These are phyloP conservation scores for Drosophila punjabiensis DNA, from an alignment of 1,140 invertebrate species.

Conservation along the genomic window DNA sequence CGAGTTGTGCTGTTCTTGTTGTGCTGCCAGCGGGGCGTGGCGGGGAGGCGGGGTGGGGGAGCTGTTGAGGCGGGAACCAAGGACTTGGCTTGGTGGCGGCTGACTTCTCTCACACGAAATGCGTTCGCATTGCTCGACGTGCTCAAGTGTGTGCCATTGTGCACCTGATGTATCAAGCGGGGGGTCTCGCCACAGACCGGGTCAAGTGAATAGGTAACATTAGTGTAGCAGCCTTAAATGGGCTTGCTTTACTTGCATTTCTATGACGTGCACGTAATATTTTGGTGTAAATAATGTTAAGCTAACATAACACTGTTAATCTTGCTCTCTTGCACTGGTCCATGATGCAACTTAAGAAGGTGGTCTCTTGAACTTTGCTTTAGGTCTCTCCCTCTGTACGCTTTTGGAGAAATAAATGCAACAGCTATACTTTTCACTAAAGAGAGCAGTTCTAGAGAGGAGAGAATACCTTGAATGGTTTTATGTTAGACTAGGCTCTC, in stretches of 20 bases:
- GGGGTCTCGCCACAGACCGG: slow-evolving; percentile 6
- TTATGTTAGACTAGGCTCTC: background rate
- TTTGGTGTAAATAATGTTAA: background rate
- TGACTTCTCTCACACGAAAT: slow-evolving; percentile 42
- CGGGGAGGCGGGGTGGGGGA: background rate
- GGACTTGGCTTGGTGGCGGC: slow-evolving; percentile 40
- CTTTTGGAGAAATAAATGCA: background rate
- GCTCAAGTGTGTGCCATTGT: slow-evolving; percentile 58
- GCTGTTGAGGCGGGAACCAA: background rate
- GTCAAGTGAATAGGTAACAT: background rate
- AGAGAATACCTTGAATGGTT: background rate
- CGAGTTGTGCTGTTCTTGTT: slow-evolving; percentile 55
- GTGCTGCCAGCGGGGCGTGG: slow-evolving; percentile 13
- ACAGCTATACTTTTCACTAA: background rate
- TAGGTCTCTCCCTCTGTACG: background rate
- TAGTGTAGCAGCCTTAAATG: background rate
- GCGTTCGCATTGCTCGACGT: slow-evolving; percentile 43
- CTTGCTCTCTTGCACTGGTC: background rate
- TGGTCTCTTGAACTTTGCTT: background rate
- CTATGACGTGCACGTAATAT: background rate
- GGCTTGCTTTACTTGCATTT: background rate
- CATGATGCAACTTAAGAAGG: background rate
- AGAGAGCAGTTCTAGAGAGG: background rate
- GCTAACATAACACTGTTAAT: background rate
- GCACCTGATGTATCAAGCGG: slow-evolving; percentile 25